Percentiles rank a stretch among this genome's conserved stretches.
These are phyloP conservation scores for Dermochelys coriacea DNA, from an alignment of 2,797 vertebrate species.

Conservation along the genomic window DNA sequence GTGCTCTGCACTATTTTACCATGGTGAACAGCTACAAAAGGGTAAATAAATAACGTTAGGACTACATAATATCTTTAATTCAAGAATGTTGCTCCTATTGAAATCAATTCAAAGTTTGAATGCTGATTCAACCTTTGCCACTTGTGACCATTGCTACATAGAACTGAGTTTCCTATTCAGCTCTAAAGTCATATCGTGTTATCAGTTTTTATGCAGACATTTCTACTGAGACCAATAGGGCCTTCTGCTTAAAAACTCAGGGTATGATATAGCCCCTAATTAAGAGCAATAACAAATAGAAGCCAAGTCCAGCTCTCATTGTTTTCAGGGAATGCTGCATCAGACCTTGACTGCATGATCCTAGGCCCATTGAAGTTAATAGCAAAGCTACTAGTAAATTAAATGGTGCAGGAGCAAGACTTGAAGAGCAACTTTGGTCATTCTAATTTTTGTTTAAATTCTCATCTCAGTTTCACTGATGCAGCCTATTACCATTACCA, in stretches of 20 bases:
- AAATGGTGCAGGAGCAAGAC: not conserved
- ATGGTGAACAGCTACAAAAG: not conserved
- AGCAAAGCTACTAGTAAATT: not conserved
- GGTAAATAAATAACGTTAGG: rapidly evolving
- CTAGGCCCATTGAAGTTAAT: not conserved
- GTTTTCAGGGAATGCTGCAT: not conserved
- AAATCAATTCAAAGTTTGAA: not conserved
- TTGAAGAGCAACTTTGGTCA: not conserved
- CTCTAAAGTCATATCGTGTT: not conserved
- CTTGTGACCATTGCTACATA: rapidly evolving
- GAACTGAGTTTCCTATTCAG: rapidly evolving
- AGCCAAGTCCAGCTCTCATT: not conserved
- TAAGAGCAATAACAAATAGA: rapidly evolving
- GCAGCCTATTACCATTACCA: rapidly evolving
- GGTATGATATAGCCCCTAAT: rapidly evolving
- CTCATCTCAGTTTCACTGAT: not conserved
- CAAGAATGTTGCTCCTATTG: rapidly evolving
- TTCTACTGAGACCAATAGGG: too few species aligned
- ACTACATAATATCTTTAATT: rapidly evolving
- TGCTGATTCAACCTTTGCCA: rapidly evolving
- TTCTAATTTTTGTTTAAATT: not conserved
- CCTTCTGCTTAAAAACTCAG: not conserved
- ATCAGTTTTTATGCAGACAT: not conserved
- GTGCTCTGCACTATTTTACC: not conserved
- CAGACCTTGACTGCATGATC: not conserved